Evolutionary conservation across 2,797 vertebrate species (phyloP).

Genomic region (Otolemur crassicaudatus): DNA sequence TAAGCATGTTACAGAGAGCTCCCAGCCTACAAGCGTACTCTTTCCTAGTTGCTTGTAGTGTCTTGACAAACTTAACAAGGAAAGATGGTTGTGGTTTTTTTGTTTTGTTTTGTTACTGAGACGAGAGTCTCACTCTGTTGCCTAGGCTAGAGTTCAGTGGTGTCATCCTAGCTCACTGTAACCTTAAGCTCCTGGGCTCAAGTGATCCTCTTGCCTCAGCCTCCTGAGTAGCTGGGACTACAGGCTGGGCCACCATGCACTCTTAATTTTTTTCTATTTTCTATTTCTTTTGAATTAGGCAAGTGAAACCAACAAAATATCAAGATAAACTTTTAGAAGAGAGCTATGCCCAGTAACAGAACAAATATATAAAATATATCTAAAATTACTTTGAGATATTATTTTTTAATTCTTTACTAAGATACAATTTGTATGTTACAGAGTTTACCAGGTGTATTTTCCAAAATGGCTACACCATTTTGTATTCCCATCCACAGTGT

Average conservation of each 20-base stretch:
- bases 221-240: no score
- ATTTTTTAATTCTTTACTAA: neutral
- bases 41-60: neutral
- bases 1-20: neutral
- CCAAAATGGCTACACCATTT: neutral
- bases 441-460: neutral
- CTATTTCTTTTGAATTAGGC: slow-evolving; percentile 41
- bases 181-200: no score
- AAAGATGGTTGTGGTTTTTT: neutral
- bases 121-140: no score
- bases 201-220: no score
- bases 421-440: neutral
- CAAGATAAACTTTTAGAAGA: slow-evolving; percentile 33
- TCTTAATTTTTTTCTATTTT: no score
- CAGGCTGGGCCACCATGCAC: no score
- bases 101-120: no score
- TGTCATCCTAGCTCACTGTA: no score
- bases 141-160: no score
- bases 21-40: neutral
- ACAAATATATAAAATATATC: neutral
- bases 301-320: slow-evolving; percentile 19
- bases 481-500: neutral
- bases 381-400: neutral
- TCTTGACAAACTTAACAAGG: slow-evolving; percentile 4
- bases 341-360: neutral